Conservation (phyloP, 2,888 invertebrate species). For the Lithophane ornitopus region DNA sequence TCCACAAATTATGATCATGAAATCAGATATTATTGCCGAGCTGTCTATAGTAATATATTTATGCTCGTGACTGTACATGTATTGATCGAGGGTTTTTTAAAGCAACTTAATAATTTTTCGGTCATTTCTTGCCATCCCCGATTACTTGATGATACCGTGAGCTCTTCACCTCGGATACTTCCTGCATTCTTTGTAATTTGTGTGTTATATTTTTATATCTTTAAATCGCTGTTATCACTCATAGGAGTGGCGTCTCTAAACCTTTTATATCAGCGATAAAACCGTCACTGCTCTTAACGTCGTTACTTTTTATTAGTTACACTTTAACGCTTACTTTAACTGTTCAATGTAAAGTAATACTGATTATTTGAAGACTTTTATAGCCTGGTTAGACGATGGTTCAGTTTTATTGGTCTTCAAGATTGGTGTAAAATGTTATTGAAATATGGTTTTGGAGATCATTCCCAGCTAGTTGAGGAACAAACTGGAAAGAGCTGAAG, state of each 20-base stretch:
- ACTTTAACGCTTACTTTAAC: conserved; percentile 40
- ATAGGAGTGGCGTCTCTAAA: neutral
- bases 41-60: neutral
- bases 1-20: neutral
- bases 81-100: neutral
- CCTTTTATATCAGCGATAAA: conserved; percentile 20
- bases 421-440: conserved; percentile 14
- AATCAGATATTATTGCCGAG: neutral
- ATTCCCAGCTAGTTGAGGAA: neutral
- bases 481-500: neutral
- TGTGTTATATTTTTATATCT: neutral
- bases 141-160: neutral
- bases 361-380: conserved; percentile 47
- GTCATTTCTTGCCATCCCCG: neutral
- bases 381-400: conserved; percentile 24
- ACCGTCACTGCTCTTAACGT: conserved; percentile 10
- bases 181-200: neutral
- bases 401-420: conserved; percentile 5
- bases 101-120: neutral
- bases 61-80: neutral
- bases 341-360: conserved; percentile 33
- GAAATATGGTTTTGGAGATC: neutral
- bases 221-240: neutral
- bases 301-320: conserved; percentile 42
- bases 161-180: neutral